A percentile compares a stretch with the other conserved stretches of the same genome.
phyloP scores from a whole-genome alignment of 2,888 invertebrate genomes.

The Morinoia aosen region DNA sequence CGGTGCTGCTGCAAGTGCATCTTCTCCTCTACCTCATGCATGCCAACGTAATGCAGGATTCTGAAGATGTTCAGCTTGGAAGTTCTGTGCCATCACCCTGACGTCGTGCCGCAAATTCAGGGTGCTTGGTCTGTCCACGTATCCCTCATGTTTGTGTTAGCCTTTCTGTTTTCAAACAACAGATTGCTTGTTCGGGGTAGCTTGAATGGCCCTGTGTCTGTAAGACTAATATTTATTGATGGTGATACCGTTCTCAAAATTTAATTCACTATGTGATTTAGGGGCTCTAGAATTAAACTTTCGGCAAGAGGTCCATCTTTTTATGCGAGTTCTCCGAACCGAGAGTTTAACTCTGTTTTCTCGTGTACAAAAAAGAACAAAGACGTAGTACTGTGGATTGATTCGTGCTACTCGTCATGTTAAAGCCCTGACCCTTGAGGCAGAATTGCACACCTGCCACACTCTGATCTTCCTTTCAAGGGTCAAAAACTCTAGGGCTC shows the following conservation, averaged over 20 bases:
- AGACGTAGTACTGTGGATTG: too few relatives aligned
- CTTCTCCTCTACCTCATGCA: not conserved
- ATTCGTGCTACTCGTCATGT: too few relatives aligned
- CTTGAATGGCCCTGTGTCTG: not conserved
- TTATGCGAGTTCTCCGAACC: too few relatives aligned
- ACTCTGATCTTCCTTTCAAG: too few relatives aligned
- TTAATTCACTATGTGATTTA: not conserved
- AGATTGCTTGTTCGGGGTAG: not conserved
- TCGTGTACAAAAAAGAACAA: too few relatives aligned
- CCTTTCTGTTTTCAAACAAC: not conserved
- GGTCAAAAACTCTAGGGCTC: too few relatives aligned
- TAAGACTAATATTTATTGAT: not conserved
- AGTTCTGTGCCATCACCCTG: not conserved
- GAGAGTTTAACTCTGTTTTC: too few relatives aligned
- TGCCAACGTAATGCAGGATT: not conserved
- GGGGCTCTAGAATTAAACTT: not conserved
- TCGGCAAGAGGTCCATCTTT: not conserved
- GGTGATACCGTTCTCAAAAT: not conserved
- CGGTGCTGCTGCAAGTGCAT: not conserved
- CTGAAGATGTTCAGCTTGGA: not conserved
- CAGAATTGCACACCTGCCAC: too few relatives aligned
- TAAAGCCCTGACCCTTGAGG: too few relatives aligned
- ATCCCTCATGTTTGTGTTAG: not conserved
- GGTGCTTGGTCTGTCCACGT: not conserved
- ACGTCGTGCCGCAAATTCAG: too few relatives aligned